Conservation (phyloP, 2,888 invertebrate genomes). For the Pristionchus entomophagus region DNA sequence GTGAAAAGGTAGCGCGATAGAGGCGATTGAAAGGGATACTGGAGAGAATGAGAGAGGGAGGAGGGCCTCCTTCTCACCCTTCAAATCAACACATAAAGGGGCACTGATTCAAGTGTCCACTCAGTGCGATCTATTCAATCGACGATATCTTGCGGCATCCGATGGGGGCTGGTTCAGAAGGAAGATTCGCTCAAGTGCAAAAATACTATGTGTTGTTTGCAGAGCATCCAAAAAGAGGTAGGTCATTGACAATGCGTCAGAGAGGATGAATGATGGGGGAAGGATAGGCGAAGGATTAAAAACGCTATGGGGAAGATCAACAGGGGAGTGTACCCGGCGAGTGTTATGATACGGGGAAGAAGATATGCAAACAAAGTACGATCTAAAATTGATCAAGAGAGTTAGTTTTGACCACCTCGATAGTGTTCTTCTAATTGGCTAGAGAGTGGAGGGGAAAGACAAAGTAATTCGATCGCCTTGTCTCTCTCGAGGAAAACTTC, state of each 20-base stretch:
- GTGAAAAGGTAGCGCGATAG: conserved; percentile 25
- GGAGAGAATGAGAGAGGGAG: neutral
- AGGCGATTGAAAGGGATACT: conserved; percentile 39
- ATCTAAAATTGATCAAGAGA: neutral
- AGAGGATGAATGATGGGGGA: neutral
- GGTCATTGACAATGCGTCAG: conserved; percentile 29
- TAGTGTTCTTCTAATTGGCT: conserved; percentile 9
- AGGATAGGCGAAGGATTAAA: conserved; percentile 30
- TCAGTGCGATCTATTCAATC: neutral
- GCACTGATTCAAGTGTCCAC: conserved; percentile 39
- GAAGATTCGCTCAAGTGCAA: neutral
- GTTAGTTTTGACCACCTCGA: neutral
- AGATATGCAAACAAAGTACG: conserved; percentile 15
- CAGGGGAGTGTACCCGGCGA: conserved; percentile 8
- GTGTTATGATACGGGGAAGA: conserved; percentile 10
- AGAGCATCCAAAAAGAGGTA: neutral
- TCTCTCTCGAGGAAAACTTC: neutral
- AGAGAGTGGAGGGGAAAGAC: neutral
- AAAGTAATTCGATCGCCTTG: conserved; percentile 11
- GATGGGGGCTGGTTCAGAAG: neutral
- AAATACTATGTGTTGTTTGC: neutral
- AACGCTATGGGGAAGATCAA: conserved; percentile 12
- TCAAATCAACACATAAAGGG: conserved; percentile 27
- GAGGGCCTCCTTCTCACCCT: neutral
- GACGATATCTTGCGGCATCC: neutral